These are phyloP conservation scores for Zaprionus africanus DNA, from an alignment of 1,140 invertebrate species.

Conservation along the genomic window DNA sequence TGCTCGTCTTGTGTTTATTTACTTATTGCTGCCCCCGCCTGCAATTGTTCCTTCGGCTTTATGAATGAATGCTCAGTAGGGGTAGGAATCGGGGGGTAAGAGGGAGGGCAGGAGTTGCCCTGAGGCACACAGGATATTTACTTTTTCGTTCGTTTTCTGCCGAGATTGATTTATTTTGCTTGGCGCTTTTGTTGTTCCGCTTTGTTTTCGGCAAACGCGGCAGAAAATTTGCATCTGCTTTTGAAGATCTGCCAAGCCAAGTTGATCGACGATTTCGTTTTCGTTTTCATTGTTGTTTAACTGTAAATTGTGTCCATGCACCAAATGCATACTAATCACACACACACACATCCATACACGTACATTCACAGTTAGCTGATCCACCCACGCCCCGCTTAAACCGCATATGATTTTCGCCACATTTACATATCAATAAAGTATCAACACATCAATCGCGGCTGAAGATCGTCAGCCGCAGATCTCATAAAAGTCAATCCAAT, in stretches of 20 bases:
- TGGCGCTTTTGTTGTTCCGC: slow-evolving; percentile 36
- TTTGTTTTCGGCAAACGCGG: slow-evolving; percentile 59
- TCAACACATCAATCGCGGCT: slow-evolving; percentile 34
- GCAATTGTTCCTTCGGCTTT: slow-evolving; percentile 32
- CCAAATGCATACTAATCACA: slow-evolving; percentile 71
- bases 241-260: background rate
- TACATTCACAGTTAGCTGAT: slow-evolving; percentile 6
- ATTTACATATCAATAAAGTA: slow-evolving; percentile 63
- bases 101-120: background rate
- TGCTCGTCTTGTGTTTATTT: slow-evolving; percentile 68
- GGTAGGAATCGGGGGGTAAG: background rate
- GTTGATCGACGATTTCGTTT: slow-evolving; percentile 9
- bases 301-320: slow-evolving; percentile 22
- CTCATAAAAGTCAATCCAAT: slow-evolving; percentile 51
- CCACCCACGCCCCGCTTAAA: slow-evolving; percentile 13
- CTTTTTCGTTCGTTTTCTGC: slow-evolving; percentile 52
- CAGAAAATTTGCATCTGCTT: slow-evolving; percentile 55
- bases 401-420: slow-evolving; percentile 25
- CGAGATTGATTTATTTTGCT: slow-evolving; percentile 72
- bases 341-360: background rate
- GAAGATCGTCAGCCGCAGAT: slow-evolving; percentile 48
- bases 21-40: slow-evolving; percentile 50
- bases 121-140: slow-evolving; percentile 72
- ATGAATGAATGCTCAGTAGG: slow-evolving; percentile 34
- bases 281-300: background rate